A percentile compares a stretch with the other conserved stretches of the same genome.
Conservation (phyloP, 2,113 vertebrate genomes). For the Istiophorus platypterus region DNA sequence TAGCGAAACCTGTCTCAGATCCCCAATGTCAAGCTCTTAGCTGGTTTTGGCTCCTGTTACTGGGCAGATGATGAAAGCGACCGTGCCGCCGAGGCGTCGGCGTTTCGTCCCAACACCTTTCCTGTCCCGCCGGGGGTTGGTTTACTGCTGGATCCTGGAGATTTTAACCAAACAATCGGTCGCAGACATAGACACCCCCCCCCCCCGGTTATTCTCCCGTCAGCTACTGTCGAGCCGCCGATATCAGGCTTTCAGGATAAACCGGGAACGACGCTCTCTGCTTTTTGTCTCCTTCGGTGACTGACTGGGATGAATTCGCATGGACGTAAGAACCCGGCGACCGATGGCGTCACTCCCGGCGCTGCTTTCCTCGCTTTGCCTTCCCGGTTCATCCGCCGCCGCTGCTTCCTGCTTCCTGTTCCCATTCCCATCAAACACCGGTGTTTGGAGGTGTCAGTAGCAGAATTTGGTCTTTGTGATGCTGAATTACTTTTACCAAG, state of each 20-base stretch:
- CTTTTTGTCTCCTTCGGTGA: too few species aligned
- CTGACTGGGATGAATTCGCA: too few species aligned
- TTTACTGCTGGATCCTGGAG: conserved; percentile 28
- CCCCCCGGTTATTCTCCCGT: conserved; percentile 11
- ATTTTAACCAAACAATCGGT: conserved; percentile 36
- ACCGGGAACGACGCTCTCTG: too few species aligned
- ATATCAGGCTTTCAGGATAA: too few species aligned
- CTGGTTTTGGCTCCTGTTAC: neutral
- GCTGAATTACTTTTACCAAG: neutral
- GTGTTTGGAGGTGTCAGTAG: neutral
- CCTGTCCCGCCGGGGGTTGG: conserved; percentile 24
- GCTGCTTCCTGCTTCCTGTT: too few species aligned
- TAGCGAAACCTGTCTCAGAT: too few species aligned
- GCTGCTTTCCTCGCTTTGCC: too few species aligned
- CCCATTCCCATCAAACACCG: too few species aligned
- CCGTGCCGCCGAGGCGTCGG: conserved; percentile 17
- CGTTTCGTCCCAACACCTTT: conserved; percentile 33
- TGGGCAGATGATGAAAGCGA: conserved; percentile 38
- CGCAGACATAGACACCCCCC: conserved; percentile 19
- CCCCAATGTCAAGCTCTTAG: too few species aligned
- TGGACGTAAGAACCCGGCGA: too few species aligned
- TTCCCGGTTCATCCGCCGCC: too few species aligned
- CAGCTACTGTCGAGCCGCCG: conserved; percentile 58
- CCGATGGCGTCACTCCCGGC: too few species aligned
- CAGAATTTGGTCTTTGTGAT: neutral